These are phyloP conservation scores for Platycercus adscitus DNA, from an alignment of 2,113 vertebrate genomes.

Conservation along the genomic window DNA sequence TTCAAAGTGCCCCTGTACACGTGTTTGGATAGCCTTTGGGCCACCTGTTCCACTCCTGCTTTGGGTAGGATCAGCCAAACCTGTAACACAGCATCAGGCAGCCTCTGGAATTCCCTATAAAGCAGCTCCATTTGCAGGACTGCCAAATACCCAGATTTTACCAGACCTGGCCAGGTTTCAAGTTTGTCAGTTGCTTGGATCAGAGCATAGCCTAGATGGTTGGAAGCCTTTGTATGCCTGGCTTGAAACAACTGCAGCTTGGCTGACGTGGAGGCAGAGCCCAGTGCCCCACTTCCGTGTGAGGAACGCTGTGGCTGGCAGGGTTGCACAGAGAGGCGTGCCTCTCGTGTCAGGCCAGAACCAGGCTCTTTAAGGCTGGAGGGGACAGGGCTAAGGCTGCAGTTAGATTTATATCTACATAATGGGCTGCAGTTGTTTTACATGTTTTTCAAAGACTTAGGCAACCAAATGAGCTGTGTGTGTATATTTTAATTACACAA, in stretches of 20 bases:
- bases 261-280: not conserved
- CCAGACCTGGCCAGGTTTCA: constrained; percentile 7
- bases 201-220: not conserved
- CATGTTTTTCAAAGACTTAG: constrained; percentile 23
- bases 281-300: fast-evolving
- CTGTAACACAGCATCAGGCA: not conserved
- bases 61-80: not conserved
- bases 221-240: not conserved
- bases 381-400: not conserved
- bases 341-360: not conserved
- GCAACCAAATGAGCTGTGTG: not conserved
- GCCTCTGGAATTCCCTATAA: not conserved
- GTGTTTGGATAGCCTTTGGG: not conserved
- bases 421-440: constrained; percentile 10
- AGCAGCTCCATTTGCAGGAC: not conserved
- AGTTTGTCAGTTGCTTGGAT: not conserved
- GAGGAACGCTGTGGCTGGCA: not conserved
- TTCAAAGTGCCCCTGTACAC: not conserved
- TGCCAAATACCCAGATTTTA: constrained; percentile 29
- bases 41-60: not conserved
- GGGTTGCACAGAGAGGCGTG: fast-evolving
- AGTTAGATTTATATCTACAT: constrained; percentile 23
- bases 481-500: constrained; percentile 14
- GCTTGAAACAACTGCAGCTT: not conserved
- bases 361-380: not conserved